A percentile compares a stretch with the other conserved stretches of the same genome.
Conservation (phyloP, 2,113 vertebrate species). For the Campylomormyrus tamandua region DNA sequence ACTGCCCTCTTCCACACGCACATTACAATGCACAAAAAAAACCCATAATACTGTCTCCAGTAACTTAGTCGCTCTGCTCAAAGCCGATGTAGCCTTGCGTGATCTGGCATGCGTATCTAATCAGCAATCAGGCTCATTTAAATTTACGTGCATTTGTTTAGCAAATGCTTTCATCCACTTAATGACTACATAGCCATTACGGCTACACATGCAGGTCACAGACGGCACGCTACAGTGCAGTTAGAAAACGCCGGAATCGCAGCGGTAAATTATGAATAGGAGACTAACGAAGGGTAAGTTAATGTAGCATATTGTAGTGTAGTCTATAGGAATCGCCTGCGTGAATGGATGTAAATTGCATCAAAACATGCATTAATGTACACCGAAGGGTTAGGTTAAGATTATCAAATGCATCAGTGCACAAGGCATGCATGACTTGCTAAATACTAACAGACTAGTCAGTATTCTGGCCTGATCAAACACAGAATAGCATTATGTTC, state of each 20-base stretch:
- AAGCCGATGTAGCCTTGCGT: background rate
- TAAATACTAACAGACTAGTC: background rate
- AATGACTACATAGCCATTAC: constrained; percentile 10
- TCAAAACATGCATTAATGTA: background rate
- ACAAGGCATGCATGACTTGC: background rate
- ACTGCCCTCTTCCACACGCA: background rate
- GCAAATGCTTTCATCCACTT: constrained; percentile 2
- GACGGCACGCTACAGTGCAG: background rate
- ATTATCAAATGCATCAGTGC: background rate
- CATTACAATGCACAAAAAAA: background rate
- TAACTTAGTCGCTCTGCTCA: background rate
- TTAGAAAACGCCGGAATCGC: background rate
- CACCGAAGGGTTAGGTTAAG: background rate
- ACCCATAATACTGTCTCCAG: background rate
- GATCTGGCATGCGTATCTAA: constrained; percentile 1
- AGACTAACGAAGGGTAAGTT: background rate
- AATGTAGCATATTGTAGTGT: background rate
- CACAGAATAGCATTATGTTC: background rate
- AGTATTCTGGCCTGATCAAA: background rate
- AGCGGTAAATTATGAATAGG: background rate
- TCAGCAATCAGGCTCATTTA: constrained; percentile 5
- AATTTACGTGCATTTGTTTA: constrained; percentile 8
- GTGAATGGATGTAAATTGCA: background rate
- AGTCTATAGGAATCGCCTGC: background rate
- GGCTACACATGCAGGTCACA: background rate